These are phyloP conservation scores for Cephalopterus ornatus DNA, from an alignment of 2,113 vertebrate species.

Conservation along the genomic window DNA sequence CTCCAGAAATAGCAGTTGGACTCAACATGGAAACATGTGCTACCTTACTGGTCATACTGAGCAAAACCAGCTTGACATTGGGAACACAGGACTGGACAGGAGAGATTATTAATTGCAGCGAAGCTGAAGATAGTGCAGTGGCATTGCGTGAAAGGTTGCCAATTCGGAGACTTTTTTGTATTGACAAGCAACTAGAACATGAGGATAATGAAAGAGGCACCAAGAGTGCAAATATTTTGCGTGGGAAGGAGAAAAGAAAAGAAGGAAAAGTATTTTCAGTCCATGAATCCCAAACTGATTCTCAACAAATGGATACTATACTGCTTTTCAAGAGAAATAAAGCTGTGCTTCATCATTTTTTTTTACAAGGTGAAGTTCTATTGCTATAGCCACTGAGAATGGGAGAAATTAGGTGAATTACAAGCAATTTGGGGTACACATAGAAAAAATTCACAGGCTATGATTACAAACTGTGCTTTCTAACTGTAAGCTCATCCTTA, in stretches of 20 bases:
- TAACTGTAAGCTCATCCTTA: not conserved
- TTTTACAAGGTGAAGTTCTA: not conserved
- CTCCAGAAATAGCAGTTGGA: not conserved
- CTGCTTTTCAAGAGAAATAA: not conserved
- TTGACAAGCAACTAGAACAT: not conserved
- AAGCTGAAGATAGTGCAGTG: not conserved
- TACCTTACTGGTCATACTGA: not conserved
- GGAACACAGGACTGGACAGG: not conserved
- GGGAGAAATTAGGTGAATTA: not conserved
- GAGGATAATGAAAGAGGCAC: not conserved
- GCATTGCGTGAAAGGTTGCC: not conserved
- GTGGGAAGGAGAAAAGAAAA: not conserved
- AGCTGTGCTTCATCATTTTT: not conserved
- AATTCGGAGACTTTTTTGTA: not conserved
- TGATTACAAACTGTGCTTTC: not conserved
- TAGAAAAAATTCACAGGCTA: not conserved
- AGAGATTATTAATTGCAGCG: slow-evolving; percentile 12
- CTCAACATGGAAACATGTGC: not conserved
- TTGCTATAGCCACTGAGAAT: not conserved
- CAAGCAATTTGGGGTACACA: not conserved
- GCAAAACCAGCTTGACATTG: slow-evolving; percentile 6
- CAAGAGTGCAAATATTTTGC: not conserved
- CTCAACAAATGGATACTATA: not conserved
- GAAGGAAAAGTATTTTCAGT: not conserved
- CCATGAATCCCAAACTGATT: not conserved